These are phyloP conservation scores for Enteromius mattozi DNA, from an alignment of 2,797 vertebrate species.

Conservation along the genomic window DNA sequence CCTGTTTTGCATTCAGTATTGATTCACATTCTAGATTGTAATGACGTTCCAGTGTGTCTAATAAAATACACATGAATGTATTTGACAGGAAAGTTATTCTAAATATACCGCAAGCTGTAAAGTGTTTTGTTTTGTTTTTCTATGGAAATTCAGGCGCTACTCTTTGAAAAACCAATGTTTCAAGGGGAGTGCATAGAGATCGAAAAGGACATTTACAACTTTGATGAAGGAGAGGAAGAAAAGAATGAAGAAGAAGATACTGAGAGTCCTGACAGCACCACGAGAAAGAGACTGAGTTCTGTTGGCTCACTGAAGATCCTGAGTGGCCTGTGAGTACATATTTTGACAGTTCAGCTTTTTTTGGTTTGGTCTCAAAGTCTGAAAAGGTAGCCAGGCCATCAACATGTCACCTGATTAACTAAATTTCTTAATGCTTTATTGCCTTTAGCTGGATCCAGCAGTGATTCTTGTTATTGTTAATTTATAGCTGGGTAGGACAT, in stretches of 20 bases:
- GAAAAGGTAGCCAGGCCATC: not conserved
- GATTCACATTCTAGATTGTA: not conserved
- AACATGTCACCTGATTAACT: not conserved
- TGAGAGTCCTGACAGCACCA: conserved; percentile 38
- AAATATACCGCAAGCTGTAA: not conserved
- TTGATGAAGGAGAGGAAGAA: conserved; percentile 64
- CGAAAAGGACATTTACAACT: conserved; percentile 77
- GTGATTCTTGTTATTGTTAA: conserved; percentile 38
- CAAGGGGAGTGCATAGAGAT: conserved; percentile 84
- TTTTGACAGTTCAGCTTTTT: conserved; percentile 15
- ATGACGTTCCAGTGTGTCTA: not conserved
- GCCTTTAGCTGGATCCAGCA: not conserved
- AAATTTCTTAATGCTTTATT: not conserved
- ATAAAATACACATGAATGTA: not conserved
- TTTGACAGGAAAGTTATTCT: not conserved
- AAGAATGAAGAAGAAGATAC: conserved; percentile 8
- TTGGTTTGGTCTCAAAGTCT: not conserved
- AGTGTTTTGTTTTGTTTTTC: not conserved
- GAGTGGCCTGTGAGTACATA: conserved; percentile 90
- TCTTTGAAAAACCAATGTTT: conserved; percentile 92
- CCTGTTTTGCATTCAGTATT: not conserved
- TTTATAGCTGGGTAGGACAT: conserved; percentile 90
- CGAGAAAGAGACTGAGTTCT: conserved; percentile 66
- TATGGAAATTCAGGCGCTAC: conserved; percentile 75
- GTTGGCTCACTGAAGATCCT: conserved; percentile 91